phyloP scores from a whole-genome alignment of 2,888 invertebrate genomes.

The Litoditis marina region DNA sequence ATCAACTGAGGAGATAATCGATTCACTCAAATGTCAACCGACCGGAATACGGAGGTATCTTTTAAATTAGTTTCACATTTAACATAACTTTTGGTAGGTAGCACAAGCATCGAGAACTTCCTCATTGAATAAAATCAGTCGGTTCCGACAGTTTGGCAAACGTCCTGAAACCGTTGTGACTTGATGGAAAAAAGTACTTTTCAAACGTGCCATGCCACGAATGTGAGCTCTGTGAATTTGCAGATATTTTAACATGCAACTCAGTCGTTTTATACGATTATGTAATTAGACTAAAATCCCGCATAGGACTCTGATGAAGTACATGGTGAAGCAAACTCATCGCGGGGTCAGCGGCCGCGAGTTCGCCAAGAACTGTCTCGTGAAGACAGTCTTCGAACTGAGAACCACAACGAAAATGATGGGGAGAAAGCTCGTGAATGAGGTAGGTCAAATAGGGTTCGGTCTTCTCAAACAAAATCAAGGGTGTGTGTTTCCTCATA shows the following conservation, averaged over 20 bases:
- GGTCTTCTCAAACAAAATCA: no score
- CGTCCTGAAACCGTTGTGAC: no score
- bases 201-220: no score
- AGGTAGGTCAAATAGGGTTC: conserved; percentile 17
- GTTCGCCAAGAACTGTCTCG: conserved; percentile 45
- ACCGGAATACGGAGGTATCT: conserved; percentile 35
- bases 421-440: conserved; percentile 26
- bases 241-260: no score
- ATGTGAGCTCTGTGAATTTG: no score
- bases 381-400: conserved; percentile 24
- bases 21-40: conserved; percentile 36
- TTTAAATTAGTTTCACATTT: background rate
- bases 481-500: no score
- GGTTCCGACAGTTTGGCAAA: no score
- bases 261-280: no score
- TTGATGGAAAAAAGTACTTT: background rate
- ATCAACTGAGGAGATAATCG: conserved; percentile 31
- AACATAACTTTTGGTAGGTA: no score
- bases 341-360: conserved; percentile 64
- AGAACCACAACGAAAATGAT: conserved; percentile 31
- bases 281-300: no score
- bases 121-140: no score
- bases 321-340: conserved; percentile 62
- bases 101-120: no score
- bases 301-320: conserved; percentile 59